phyloP scores from a whole-genome alignment of 2,797 vertebrate species.

The Lagorchestes hirsutus region DNA sequence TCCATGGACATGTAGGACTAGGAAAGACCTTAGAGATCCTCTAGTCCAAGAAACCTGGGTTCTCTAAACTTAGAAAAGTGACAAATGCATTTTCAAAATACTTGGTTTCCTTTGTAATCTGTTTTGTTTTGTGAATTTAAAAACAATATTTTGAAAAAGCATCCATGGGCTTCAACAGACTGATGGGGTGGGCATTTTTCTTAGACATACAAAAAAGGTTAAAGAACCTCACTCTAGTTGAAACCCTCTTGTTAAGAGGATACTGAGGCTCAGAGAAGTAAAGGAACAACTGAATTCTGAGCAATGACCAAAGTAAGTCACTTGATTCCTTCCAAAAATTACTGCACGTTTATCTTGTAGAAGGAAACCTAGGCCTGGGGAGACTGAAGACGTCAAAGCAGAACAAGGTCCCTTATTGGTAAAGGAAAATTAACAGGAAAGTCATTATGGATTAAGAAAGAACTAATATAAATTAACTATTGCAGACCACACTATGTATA shows the following conservation, averaged over 20 bases:
- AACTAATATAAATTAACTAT: not conserved
- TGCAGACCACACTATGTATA: slow-evolving; percentile 7
- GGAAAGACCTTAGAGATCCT: not conserved
- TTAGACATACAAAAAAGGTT: not conserved
- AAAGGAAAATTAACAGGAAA: not conserved
- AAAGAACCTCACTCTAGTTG: not conserved
- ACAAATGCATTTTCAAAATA: not conserved
- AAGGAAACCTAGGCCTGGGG: not conserved
- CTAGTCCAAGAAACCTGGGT: not conserved
- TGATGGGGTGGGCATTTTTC: not conserved
- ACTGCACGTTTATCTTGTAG: not conserved
- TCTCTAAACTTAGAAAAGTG: not conserved
- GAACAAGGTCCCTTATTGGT: not conserved
- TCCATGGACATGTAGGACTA: not conserved
- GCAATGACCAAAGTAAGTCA: not conserved
- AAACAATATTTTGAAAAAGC: not conserved
- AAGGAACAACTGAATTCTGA: not conserved
- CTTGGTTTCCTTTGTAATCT: not conserved
- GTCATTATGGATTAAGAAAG: not conserved
- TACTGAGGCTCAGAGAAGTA: not conserved
- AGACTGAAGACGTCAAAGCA: not conserved
- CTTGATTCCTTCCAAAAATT: not conserved
- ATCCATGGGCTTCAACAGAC: not conserved
- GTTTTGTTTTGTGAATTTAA: not conserved
- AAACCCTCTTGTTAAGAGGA: not conserved